Evolutionary conservation across 2,113 vertebrate species (phyloP).

Genomic region (Oenanthe melanoleuca): DNA sequence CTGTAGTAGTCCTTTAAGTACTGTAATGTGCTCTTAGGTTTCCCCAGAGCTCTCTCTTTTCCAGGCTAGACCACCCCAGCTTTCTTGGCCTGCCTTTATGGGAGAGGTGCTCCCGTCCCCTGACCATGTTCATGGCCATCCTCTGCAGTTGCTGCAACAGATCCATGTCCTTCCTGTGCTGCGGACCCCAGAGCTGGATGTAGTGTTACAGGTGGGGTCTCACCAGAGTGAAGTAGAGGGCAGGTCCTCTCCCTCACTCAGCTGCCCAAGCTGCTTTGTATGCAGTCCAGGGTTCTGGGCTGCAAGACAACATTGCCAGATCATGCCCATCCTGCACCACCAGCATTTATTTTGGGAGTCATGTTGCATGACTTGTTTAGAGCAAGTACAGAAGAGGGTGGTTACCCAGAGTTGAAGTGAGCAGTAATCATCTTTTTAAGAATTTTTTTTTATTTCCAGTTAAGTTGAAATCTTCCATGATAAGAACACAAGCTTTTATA

Average conservation of each 20-base stretch:
- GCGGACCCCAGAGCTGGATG: not conserved
- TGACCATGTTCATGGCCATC: rapidly evolving
- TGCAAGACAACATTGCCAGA: not conserved
- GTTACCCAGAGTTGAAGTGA: not conserved
- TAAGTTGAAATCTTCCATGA: not conserved
- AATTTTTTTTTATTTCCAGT: not conserved
- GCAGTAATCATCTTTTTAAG: not conserved
- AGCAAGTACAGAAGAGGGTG: not conserved
- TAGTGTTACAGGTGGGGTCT: not conserved
- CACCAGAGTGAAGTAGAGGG: not conserved
- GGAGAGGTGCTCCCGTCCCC: not conserved
- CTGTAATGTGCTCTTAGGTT: not conserved
- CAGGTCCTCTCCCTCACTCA: not conserved
- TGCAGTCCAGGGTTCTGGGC: not conserved
- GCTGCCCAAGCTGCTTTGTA: rapidly evolving
- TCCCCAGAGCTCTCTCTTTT: not conserved
- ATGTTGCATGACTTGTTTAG: rapidly evolving
- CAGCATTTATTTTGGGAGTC: not conserved
- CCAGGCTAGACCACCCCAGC: not conserved
- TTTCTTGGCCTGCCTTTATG: not conserved
- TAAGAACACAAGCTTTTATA: not conserved
- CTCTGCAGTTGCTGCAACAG: not conserved
- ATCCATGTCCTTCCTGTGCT: not conserved
- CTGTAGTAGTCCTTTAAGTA: not conserved
- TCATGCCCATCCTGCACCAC: not conserved